phyloP scores from a whole-genome alignment of 2,113 vertebrate species.

The Neolamprologus ventralis region DNA sequence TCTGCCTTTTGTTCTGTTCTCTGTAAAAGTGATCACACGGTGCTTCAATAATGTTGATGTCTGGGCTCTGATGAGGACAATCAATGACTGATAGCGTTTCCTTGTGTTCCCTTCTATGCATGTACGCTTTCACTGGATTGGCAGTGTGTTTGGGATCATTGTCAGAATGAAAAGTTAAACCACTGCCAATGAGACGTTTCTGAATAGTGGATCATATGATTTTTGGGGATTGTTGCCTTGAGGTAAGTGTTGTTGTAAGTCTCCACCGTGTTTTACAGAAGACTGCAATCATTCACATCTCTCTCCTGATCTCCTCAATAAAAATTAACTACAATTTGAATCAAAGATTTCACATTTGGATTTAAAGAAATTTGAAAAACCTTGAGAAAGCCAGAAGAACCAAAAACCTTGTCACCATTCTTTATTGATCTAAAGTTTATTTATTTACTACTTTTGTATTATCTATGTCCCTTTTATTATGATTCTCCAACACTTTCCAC shows the following conservation, averaged over 20 bases:
- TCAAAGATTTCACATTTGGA: not conserved
- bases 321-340: not conserved
- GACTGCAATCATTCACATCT: not conserved
- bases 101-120: not conserved
- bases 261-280: not conserved
- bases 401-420: not conserved
- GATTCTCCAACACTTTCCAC: not conserved
- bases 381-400: not conserved
- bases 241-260: not conserved
- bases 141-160: not conserved
- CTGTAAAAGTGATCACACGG: not conserved
- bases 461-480: not conserved
- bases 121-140: not conserved
- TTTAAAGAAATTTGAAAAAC: not conserved
- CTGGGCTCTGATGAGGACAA: rapidly evolving
- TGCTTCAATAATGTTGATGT: not conserved
- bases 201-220: not conserved
- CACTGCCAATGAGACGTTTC: not conserved
- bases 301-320: not conserved
- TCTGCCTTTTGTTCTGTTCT: not conserved
- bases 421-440: not conserved
- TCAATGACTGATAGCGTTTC: not conserved
- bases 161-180: not conserved
- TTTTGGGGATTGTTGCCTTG: not conserved
- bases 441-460: not conserved